A percentile compares a stretch with the other conserved stretches of the same genome.
Conservation (phyloP, 2,797 vertebrate species). For the Galago senegalensis region DNA sequence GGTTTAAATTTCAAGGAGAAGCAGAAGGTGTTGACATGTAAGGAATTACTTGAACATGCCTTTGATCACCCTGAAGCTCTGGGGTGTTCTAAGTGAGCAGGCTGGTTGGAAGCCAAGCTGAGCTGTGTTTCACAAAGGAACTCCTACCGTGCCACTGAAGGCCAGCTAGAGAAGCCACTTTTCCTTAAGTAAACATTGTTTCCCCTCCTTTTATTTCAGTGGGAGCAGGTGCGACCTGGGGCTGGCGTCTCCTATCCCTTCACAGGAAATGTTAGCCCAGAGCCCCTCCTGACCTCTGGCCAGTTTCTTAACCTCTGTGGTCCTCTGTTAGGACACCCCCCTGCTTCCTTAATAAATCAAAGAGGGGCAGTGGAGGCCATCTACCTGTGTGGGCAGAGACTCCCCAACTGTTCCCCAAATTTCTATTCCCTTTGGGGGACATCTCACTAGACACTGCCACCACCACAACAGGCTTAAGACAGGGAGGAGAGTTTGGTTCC, state of each 20-base stretch:
- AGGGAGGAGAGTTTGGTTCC: background rate
- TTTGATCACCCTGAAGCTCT: slow-evolving; percentile 59
- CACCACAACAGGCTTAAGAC: background rate
- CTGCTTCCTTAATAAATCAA: background rate
- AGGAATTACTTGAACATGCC: slow-evolving; percentile 37
- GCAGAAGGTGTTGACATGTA: slow-evolving; percentile 65
- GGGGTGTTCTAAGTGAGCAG: background rate
- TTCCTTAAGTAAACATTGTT: slow-evolving; percentile 17
- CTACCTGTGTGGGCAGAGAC: background rate
- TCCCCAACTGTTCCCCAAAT: background rate
- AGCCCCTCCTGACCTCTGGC: background rate
- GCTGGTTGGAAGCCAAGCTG: slow-evolving; percentile 16
- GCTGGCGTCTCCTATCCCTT: background rate
- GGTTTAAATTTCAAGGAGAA: slow-evolving; percentile 67
- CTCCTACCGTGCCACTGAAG: background rate
- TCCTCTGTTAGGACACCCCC: background rate
- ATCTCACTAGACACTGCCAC: background rate
- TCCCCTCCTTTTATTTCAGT: background rate
- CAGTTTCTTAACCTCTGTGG: background rate
- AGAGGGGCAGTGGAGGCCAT: background rate
- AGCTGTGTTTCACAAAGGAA: slow-evolving; percentile 14
- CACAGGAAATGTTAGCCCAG: background rate
- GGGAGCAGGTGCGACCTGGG: background rate
- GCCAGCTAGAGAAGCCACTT: background rate
- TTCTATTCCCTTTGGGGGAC: background rate